These are phyloP conservation scores for Macrotis lagotis DNA, from an alignment of 2,113 vertebrate genomes.

Conservation along the genomic window DNA sequence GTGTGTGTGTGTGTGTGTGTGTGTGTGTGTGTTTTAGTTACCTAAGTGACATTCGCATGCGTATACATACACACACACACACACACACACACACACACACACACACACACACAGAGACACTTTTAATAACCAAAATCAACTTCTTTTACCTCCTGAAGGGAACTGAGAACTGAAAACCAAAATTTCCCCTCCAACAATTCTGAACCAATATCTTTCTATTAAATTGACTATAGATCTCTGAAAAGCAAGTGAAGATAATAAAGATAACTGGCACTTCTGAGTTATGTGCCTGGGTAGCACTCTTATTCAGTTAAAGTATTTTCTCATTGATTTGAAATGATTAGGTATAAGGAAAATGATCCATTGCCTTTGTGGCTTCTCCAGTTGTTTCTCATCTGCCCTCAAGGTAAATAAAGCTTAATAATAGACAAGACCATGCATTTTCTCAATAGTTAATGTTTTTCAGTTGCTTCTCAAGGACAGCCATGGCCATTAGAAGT, in stretches of 20 bases:
- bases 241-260: not conserved
- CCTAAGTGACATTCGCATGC: not conserved
- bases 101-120: not conserved
- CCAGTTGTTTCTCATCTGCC: not conserved
- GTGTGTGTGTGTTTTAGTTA: not conserved
- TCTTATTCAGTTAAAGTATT: not conserved
- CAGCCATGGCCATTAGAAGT: not conserved
- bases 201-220: not conserved
- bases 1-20: not conserved
- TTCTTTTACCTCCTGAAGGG: not conserved
- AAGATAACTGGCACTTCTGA: not conserved
- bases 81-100: not conserved
- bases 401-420: not conserved
- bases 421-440: not conserved
- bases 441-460: not conserved
- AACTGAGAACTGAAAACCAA: not conserved
- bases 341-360: not conserved
- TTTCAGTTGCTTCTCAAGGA: slow-evolving; percentile 13
- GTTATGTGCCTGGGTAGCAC: not conserved
- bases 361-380: not conserved
- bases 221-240: slow-evolving; percentile 1
- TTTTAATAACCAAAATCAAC: not conserved
- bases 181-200: not conserved
- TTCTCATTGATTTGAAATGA: not conserved
- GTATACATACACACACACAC: not conserved